Evolutionary conservation across 2,797 vertebrate species (phyloP).

Genomic region (Poecilia picta): DNA sequence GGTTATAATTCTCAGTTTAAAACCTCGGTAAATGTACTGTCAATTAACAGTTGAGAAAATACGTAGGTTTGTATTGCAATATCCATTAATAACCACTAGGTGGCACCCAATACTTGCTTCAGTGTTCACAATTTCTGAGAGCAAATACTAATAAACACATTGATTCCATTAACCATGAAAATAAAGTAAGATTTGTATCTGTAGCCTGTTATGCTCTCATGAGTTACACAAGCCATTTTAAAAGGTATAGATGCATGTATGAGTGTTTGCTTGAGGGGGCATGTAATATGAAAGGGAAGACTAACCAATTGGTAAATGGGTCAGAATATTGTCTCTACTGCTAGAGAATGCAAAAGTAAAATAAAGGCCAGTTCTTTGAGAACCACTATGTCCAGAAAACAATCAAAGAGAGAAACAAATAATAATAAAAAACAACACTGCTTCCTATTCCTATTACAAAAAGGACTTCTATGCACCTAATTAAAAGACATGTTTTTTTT

Average conservation of each 20-base stretch:
- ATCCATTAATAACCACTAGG: constrained; percentile 55
- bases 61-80: constrained; percentile 45
- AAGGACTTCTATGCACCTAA: constrained; percentile 20
- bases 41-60: not conserved
- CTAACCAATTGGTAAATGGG: constrained; percentile 73
- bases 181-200: not conserved
- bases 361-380: not conserved
- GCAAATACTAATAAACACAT: not conserved
- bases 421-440: not conserved
- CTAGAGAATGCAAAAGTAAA: constrained; percentile 42
- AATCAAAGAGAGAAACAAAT: not conserved
- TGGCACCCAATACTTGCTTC: constrained; percentile 52
- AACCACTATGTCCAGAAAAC: constrained; percentile 22
- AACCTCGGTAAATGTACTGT: not conserved
- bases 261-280: not conserved
- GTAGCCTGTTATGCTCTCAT: constrained; percentile 28
- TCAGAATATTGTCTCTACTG: constrained; percentile 56
- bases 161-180: not conserved
- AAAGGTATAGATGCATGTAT: constrained; percentile 6
- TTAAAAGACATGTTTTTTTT: not conserved
- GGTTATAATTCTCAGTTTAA: not conserved
- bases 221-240: constrained; percentile 41
- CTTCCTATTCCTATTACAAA: constrained; percentile 23
- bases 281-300: constrained; percentile 23
- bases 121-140: not conserved